A percentile compares a stretch with the other conserved stretches of the same genome.
phyloP scores from a whole-genome alignment of 2,113 vertebrate genomes.

The Eurystomus gularis region DNA sequence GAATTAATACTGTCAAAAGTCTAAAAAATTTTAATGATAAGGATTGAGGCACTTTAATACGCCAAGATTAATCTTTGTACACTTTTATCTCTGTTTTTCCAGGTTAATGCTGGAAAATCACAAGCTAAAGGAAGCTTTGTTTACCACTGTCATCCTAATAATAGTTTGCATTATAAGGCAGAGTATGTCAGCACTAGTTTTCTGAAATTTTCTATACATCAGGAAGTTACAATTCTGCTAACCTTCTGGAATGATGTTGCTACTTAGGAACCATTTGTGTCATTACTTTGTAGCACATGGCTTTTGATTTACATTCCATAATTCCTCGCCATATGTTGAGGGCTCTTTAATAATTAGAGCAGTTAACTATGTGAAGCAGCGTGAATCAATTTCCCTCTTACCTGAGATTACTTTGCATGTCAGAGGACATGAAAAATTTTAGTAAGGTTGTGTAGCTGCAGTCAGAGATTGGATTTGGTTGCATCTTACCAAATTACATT shows the following conservation, averaged over 20 bases:
- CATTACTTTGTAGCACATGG: background rate
- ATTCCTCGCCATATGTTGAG: conserved; percentile 13
- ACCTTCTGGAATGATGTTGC: background rate
- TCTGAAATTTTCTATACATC: background rate
- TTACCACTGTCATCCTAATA: background rate
- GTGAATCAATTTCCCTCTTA: conserved; percentile 3
- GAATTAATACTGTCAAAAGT: conserved; percentile 36
- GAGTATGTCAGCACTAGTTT: background rate
- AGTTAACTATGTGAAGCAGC: background rate
- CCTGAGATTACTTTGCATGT: background rate
- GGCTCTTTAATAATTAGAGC: conserved; percentile 28
- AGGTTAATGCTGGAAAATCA: background rate
- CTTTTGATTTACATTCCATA: conserved; percentile 1
- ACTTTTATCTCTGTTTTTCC: background rate
- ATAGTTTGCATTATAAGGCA: background rate
- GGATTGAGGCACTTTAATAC: background rate
- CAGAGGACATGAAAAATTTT: background rate
- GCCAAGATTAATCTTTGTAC: background rate
- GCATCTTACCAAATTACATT: background rate
- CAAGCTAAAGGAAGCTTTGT: background rate
- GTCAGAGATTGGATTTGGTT: background rate
- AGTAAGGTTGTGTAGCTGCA: background rate
- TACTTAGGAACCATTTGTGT: background rate
- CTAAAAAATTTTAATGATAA: conserved; percentile 37
- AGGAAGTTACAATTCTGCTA: background rate